Evolutionary conservation across 2,888 invertebrate genomes (phyloP).

Genomic region (Arctia plantaginis): DNA sequence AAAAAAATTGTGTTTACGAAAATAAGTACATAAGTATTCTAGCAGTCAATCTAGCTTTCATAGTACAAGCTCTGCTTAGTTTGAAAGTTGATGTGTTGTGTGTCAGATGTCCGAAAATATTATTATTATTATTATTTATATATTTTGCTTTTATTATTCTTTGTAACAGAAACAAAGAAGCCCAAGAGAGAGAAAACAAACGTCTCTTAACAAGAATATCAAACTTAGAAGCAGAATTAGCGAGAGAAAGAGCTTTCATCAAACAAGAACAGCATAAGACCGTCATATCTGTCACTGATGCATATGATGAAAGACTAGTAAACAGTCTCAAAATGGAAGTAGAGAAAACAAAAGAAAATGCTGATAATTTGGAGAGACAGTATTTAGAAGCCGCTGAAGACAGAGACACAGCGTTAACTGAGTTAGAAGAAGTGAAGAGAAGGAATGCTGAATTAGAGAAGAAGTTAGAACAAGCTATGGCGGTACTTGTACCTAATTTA

Average conservation of each 20-base stretch:
- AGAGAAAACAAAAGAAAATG: conserved; percentile 91
- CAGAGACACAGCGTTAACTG: conserved; percentile 90
- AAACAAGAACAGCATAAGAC: conserved; percentile 84
- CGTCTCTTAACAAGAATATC: conserved; percentile 92
- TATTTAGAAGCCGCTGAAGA: conserved; percentile 92
- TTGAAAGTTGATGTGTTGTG: too few species aligned
- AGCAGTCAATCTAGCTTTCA: too few species aligned
- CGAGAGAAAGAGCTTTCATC: conserved; percentile 88
- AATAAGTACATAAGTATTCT: too few species aligned
- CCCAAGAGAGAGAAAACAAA: conserved; percentile 94
- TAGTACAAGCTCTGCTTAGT: too few species aligned
- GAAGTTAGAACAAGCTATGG: conserved; percentile 89
- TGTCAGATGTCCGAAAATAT: too few species aligned
- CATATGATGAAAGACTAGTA: conserved; percentile 89
- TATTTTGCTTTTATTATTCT: background rate
- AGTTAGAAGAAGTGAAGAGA: conserved; percentile 92
- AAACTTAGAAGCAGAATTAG: conserved; percentile 93
- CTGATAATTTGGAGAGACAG: conserved; percentile 93
- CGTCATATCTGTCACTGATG: conserved; percentile 84
- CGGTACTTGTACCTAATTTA: conserved; percentile 70
- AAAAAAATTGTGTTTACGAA: too few species aligned
- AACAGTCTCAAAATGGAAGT: conserved; percentile 91
- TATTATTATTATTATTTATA: background rate
- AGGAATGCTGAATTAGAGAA: conserved; percentile 92
- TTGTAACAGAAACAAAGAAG: conserved; percentile 90